Percentiles rank a stretch among this genome's conserved stretches.
Evolutionary conservation across 2,113 vertebrate species (phyloP).

Genomic region (Gymnorhina tibicen): DNA sequence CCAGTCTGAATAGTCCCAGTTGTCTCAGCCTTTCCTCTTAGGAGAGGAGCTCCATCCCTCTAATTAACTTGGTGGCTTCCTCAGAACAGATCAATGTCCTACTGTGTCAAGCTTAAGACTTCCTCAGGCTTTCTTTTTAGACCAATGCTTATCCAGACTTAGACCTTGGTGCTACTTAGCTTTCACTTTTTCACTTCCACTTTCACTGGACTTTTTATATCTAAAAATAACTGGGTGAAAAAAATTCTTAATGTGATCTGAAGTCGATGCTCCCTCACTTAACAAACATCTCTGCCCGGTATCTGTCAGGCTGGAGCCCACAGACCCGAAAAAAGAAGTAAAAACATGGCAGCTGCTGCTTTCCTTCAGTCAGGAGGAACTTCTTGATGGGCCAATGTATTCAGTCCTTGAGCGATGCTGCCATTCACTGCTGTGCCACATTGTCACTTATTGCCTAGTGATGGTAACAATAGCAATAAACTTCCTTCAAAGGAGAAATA

Average conservation of each 20-base stretch:
- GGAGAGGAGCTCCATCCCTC: neutral
- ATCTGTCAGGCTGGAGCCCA: neutral
- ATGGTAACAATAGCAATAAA: neutral
- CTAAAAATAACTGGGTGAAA: neutral
- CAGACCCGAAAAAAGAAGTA: neutral
- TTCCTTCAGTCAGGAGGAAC: neutral
- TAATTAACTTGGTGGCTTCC: neutral
- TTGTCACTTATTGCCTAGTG: neutral
- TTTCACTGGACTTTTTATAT: neutral
- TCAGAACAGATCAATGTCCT: neutral
- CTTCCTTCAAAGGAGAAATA: neutral
- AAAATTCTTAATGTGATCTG: fast-evolving
- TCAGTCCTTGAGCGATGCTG: neutral
- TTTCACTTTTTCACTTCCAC: neutral
- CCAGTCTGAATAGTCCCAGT: neutral
- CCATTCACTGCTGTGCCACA: neutral
- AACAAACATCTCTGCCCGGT: neutral
- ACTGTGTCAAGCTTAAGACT: neutral
- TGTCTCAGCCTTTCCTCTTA: neutral
- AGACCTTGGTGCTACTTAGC: neutral
- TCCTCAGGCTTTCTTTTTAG: neutral
- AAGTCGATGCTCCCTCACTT: neutral
- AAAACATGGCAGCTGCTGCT: neutral
- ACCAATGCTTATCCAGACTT: neutral
- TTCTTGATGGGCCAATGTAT: neutral